phyloP scores from a whole-genome alignment of 2,113 vertebrate species.

The Neodon shergylaensis region DNA sequence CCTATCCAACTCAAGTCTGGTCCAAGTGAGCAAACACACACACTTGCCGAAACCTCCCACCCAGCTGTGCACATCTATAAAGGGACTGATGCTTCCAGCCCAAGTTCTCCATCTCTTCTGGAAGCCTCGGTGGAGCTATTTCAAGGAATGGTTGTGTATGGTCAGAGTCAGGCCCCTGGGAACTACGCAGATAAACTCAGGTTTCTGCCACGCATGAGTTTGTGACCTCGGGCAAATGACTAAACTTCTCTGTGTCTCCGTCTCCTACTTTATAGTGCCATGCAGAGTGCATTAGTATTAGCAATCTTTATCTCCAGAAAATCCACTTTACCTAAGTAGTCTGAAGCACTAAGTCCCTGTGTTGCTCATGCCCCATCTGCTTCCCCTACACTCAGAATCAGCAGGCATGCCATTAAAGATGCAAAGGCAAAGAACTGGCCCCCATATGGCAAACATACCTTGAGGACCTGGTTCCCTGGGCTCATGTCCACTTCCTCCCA shows the following conservation, averaged over 20 bases:
- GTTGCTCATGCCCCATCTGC: not conserved
- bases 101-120: not conserved
- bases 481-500: not conserved
- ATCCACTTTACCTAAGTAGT: not conserved
- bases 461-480: constrained; percentile 7
- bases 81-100: not conserved
- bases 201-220: not conserved
- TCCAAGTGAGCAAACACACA: not conserved
- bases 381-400: not conserved
- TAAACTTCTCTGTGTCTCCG: not conserved
- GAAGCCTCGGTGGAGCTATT: not conserved
- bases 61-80: not conserved
- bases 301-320: constrained; percentile 42
- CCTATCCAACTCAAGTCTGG: not conserved
- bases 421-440: not conserved
- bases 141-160: not conserved
- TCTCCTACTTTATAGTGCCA: constrained; percentile 14
- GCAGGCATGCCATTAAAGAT: not conserved
- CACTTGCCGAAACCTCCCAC: not conserved
- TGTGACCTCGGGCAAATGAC: not conserved
- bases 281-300: constrained; percentile 2
- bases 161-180: not conserved
- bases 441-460: constrained; percentile 18
- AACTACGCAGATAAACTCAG: not conserved
- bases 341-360: not conserved